These are phyloP conservation scores for Siniperca obscura DNA, from an alignment of 2,797 vertebrate species.

Conservation along the genomic window DNA sequence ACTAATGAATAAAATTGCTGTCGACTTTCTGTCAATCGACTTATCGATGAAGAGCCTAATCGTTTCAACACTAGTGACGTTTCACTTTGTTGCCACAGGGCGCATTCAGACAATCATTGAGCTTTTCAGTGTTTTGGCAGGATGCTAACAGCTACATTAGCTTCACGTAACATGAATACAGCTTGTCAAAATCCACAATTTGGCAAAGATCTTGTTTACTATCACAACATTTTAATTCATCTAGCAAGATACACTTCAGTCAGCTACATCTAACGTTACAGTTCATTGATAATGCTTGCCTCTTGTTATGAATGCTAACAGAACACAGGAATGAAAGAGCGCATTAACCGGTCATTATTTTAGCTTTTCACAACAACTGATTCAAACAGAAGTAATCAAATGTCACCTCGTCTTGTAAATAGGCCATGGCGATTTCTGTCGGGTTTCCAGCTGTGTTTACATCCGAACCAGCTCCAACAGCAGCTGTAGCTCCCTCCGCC, in stretches of 20 bases:
- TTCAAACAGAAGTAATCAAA: rapidly evolving
- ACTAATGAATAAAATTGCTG: not conserved
- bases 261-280: not conserved
- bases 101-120: not conserved
- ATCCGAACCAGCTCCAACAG: slow-evolving; percentile 42
- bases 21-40: not conserved
- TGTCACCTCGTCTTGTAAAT: slow-evolving; percentile 83
- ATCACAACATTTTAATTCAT: too few relatives aligned
- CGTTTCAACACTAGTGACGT: not conserved
- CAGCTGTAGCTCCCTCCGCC: slow-evolving; percentile 72
- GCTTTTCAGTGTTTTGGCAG: slow-evolving; percentile 1
- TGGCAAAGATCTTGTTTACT: rapidly evolving
- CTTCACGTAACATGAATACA: not conserved
- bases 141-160: slow-evolving; percentile 42
- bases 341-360: not conserved
- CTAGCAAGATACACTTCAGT: not conserved
- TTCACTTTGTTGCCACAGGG: not conserved
- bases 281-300: not conserved
- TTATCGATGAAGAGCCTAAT: not conserved
- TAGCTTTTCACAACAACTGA: rapidly evolving
- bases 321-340: rapidly evolving
- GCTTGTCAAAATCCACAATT: not conserved
- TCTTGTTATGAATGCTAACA: slow-evolving; percentile 18
- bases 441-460: slow-evolving; percentile 63
- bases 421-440: slow-evolving; percentile 76